Evolutionary conservation across 1,140 invertebrate genomes (phyloP).

Genomic region (Frieseomelitta varia): DNA sequence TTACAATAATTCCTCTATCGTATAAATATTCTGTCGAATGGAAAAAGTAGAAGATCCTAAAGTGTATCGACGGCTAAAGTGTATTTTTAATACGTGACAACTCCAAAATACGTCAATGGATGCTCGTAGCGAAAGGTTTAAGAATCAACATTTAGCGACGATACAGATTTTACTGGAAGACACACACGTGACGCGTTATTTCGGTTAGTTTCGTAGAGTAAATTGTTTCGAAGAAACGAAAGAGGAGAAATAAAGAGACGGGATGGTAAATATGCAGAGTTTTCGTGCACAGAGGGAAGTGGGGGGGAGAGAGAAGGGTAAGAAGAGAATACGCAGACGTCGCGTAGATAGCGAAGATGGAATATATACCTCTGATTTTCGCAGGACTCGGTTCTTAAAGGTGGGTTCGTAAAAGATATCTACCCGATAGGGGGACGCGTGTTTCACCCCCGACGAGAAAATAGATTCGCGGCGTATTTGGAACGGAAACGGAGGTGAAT

Average conservation of each 20-base stretch:
- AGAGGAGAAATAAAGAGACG: background rate
- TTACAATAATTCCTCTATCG: no score
- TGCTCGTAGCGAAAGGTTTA: no score
- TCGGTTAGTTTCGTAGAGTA: background rate
- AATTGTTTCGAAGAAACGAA: background rate
- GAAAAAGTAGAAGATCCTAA: no score
- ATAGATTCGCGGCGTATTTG: constrained; percentile 46
- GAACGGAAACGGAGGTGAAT: constrained; percentile 30
- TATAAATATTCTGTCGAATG: no score
- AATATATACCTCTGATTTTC: background rate
- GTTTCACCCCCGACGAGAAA: constrained; percentile 27
- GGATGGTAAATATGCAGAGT: background rate
- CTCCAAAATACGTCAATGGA: no score
- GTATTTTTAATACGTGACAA: no score
- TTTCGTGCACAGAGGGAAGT: background rate
- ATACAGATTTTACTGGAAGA: background rate
- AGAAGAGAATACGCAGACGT: background rate
- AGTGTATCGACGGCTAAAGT: no score
- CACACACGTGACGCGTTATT: background rate
- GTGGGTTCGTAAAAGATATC: background rate
- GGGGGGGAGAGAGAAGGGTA: no score
- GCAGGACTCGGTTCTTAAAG: background rate
- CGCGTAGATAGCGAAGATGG: no score
- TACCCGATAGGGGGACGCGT: constrained; percentile 1
- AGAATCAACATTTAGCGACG: no score